Base-by-base conservation (phyloP, 1,140 invertebrate species). In the Macrobrachium nipponense region DNA sequence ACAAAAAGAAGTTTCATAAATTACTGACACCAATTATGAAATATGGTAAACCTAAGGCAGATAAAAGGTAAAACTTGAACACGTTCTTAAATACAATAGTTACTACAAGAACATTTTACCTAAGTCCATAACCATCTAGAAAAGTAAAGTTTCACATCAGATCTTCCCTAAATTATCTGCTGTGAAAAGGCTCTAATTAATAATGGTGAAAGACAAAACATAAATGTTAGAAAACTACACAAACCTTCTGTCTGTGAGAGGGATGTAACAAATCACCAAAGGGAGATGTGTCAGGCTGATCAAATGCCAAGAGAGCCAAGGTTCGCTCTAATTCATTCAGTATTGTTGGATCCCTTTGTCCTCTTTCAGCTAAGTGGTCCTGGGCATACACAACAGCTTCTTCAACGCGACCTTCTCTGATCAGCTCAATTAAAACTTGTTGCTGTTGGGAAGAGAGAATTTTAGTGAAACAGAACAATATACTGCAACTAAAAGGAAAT, bases 301-400 rank as follows among this genome's bases (percentile, higher is more conserved):
- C 98, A 92, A 99, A 99, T 12, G 98, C 98, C 14, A 99, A 91
- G 18, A 99, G 92, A 0, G 98, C 98, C 61, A 99, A 92, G 0
- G 98, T 99, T 87, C 98, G 90, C 90, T 94, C 93, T 59, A 94
- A 90, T 89, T 94, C 93, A 23, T 91, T 89, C 27, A 93, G 89
- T 59, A 93, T 91, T 70, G 92, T 90, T 43, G 95, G 94, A 91
- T 98, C 96, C 72, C 96, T 95, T 90, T 98, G 97, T 8, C 97
- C 98, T 62, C 97, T 94, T 92, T 99, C 98, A 58, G 93, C 93
- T 27, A 99, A 91, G 90, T 98, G 96, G 66, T 96, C 96, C 90
- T 99, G 97, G 7, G 98, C 98, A 92, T 98, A 99, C 73, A 96
- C 94, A n/a, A 99, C 91, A 0, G 98, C 98, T 90, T 97, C 97